phyloP scores from a whole-genome alignment of 1,140 invertebrate species.

The Gonatopus flavifemur region DNA sequence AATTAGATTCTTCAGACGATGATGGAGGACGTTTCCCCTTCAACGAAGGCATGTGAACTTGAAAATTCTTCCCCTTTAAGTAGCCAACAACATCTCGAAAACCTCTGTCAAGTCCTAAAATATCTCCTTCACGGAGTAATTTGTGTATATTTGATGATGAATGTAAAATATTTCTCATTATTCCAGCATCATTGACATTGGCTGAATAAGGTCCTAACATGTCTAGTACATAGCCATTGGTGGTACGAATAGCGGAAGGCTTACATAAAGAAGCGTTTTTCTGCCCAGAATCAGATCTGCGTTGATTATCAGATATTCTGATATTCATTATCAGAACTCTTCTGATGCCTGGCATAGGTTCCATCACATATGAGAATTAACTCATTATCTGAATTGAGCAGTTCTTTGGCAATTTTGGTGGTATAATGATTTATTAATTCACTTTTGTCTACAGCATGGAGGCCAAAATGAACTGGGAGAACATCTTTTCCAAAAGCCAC shows the following conservation, averaged over 20 bases:
- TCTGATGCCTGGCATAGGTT: constrained; percentile 21
- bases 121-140: neutral
- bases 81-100: neutral
- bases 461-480: neutral
- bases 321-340: neutral
- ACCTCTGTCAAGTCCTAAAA: neutral
- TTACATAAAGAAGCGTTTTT: neutral
- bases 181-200: neutral
- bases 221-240: neutral
- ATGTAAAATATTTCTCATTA: neutral
- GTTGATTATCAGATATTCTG: no score
- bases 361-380: constrained; percentile 33
- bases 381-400: no score
- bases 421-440: neutral
- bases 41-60: constrained; percentile 30
- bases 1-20: constrained; percentile 23
- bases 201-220: neutral
- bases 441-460: neutral
- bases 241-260: neutral
- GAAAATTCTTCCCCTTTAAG: constrained; percentile 7
- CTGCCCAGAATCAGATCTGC: neutral
- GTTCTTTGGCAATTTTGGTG: neutral
- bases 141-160: neutral
- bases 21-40: constrained; percentile 20
- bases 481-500: neutral